Evolutionary conservation across 2,113 vertebrate genomes (phyloP), one percentile per base, ranked within the genome.

Genomic region (Microtus ochrogaster): DNA sequence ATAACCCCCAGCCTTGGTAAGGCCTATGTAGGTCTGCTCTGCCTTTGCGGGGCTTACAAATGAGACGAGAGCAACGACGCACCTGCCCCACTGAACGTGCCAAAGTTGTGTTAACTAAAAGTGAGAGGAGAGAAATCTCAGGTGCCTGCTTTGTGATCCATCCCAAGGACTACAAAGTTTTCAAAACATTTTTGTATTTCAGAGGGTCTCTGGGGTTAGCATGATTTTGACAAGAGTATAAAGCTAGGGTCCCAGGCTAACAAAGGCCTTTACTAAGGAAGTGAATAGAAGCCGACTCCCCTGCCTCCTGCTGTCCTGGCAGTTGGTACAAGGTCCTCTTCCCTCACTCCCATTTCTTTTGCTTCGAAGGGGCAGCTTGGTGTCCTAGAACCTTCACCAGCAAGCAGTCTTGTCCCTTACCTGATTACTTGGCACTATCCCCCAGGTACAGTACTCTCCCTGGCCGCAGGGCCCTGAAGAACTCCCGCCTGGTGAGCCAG

Each of bases 401-500:
- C 70, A 83, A 49, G 72, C 70, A 83, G 26, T 84, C 58, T 83
- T 26, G n/a, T 65, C 36, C 58, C 63, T n/a, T 21, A 2, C 82
- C 92, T 92, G 88, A 94, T 61, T n/a, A 66, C 74, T 73, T 55
- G 79, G 39, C 79, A 44, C 76, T 97, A 24, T 98, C 98, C 66
- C 44, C 92, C 98, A 99, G 99, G 97, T 99, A 99, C 5, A 99
- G 99, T 97, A 98, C 99, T 0, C 97, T 99, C 79, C 98, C 99
- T 2, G 99, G 98, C 98, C 99, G 98, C 98, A 99, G 99, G 98
- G 99, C 99, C 12, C 98, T 99, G 98, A 99, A 99, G 98, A 99
- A 99, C 98, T 99, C 99, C 0, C 99, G 99, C 77, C 98, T 99
- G 65, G 99, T 99, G 96, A 99, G 99, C 99, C 99, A 99, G 98